phyloP scores from a whole-genome alignment of 2,888 invertebrate species.

The Thymelicus sylvestris region DNA sequence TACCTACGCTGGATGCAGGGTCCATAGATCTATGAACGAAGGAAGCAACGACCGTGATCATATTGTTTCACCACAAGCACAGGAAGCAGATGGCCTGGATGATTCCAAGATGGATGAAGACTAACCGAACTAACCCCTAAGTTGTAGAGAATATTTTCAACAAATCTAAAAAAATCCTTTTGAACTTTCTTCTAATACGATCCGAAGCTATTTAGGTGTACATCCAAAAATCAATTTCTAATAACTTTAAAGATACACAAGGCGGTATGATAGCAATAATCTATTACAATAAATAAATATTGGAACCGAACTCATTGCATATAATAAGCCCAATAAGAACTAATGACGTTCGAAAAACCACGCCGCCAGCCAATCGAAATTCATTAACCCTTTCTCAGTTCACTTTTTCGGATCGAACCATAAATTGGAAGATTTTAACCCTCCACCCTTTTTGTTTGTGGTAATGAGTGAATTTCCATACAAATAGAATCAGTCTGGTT shows the following conservation, averaged over 20 bases:
- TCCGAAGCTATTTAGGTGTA: no score
- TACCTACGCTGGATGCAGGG: no score
- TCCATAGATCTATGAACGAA: no score
- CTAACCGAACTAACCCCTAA: no score
- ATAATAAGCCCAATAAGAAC: constrained; percentile 31
- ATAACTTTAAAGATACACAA: neutral
- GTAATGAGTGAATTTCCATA: constrained; percentile 83
- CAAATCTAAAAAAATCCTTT: no score
- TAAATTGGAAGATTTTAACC: constrained; percentile 62
- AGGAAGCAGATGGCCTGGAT: no score
- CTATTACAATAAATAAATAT: constrained; percentile 29
- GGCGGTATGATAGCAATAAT: constrained; percentile 15
- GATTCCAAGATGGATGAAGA: no score
- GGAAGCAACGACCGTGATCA: no score
- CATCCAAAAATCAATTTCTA: no score
- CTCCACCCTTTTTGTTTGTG: constrained; percentile 70
- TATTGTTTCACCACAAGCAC: no score
- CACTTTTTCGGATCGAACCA: constrained; percentile 52
- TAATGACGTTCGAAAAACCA: constrained; percentile 22
- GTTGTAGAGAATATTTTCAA: no score
- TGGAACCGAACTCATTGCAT: constrained; percentile 29
- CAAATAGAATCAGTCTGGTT: constrained; percentile 76
- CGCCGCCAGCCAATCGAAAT: constrained; percentile 39
- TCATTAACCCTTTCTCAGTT: constrained; percentile 50
- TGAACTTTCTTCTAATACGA: no score